phyloP scores from a whole-genome alignment of 2,888 invertebrate genomes.

The Anthophora plumipes region DNA sequence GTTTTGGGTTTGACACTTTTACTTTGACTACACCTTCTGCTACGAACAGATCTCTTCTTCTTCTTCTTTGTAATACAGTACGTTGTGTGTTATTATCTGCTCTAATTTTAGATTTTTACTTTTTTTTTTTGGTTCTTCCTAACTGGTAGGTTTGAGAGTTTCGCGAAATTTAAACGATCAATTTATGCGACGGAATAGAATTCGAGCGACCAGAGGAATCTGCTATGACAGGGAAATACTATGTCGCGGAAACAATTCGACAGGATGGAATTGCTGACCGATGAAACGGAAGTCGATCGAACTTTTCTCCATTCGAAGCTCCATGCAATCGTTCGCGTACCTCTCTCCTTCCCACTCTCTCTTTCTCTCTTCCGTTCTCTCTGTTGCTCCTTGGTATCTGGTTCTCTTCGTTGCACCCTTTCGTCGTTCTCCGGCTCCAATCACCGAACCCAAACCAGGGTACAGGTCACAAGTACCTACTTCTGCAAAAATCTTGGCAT shows the following conservation, averaged over 20 bases:
- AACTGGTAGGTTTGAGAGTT: no score
- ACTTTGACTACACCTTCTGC: not conserved
- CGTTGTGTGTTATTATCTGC: not conserved
- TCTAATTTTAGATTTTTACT: not conserved
- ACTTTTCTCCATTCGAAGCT: constrained; percentile 63
- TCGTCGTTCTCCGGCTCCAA: constrained; percentile 35
- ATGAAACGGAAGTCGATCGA: constrained; percentile 66
- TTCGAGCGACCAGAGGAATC: constrained; percentile 43
- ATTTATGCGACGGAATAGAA: constrained; percentile 47
- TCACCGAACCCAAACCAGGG: constrained; percentile 43
- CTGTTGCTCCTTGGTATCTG: not conserved
- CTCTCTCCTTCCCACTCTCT: not conserved
- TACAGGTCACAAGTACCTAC: constrained; percentile 51
- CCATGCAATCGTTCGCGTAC: constrained; percentile 53
- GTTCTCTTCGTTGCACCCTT: not conserved
- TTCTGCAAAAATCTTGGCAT: constrained; percentile 55
- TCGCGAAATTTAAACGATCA: constrained; percentile 41
- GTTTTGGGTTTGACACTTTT: constrained; percentile 17
- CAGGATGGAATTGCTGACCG: constrained; percentile 67
- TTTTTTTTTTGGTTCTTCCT: not conserved
- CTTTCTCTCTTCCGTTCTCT: not conserved
- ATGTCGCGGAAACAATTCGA: constrained; percentile 71
- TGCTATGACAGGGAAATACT: constrained; percentile 56
- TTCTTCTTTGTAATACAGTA: no score
- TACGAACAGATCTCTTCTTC: not conserved